phyloP scores from a whole-genome alignment of 2,113 vertebrate genomes.

The Ictidomys tridecemlineatus region DNA sequence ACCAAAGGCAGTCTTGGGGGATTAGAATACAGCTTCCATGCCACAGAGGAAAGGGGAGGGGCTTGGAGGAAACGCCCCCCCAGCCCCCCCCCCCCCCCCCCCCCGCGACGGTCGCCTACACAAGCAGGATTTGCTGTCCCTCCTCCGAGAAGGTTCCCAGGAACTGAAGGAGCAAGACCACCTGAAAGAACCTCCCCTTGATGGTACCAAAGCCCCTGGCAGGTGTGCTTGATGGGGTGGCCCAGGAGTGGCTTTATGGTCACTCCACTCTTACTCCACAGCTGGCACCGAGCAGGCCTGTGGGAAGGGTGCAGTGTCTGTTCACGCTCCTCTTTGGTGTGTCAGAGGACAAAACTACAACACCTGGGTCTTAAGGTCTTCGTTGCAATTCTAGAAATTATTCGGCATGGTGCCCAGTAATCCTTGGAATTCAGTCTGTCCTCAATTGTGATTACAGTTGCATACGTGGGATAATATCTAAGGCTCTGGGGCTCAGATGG shows the following conservation, averaged over 20 bases:
- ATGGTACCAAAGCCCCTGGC: not conserved
- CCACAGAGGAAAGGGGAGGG: accelerated
- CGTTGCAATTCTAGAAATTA: not conserved
- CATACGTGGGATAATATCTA: not conserved
- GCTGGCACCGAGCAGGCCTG: not conserved
- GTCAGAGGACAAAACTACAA: not conserved
- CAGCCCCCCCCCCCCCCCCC: accelerated
- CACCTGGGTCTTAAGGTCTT: not conserved
- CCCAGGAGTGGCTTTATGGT: not conserved
- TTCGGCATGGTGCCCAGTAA: no score
- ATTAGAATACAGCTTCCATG: accelerated
- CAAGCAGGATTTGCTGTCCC: no score
- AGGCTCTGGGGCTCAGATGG: not conserved
- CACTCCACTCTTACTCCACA: no score
- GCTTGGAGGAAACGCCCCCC: not conserved
- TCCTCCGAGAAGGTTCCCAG: not conserved
- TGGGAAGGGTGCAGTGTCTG: accelerated
- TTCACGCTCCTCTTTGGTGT: not conserved
- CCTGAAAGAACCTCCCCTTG: not conserved
- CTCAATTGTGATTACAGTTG: not conserved
- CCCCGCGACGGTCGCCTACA: not conserved
- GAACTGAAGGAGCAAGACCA: not conserved
- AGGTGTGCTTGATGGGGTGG: not conserved
- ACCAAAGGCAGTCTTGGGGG: not conserved
- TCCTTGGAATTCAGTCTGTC: not conserved